Base-by-base conservation (phyloP, 2,113 vertebrate genomes). In the Laterallus jamaicensis region DNA sequence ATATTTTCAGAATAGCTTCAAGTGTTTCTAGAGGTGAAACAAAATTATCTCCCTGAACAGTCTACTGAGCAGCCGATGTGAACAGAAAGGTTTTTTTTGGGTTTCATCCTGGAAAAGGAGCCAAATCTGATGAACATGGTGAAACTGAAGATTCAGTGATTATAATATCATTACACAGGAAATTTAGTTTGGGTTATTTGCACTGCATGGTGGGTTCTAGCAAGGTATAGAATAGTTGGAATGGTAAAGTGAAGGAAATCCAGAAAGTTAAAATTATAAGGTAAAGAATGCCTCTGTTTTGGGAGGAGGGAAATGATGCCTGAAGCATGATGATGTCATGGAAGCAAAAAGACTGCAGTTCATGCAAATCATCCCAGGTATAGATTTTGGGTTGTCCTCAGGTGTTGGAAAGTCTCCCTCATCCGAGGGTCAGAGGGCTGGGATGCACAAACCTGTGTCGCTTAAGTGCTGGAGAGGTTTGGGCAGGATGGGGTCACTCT, bases 301-400 rank as follows among this genome's bases (percentile, higher is more conserved):
- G 32, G 29, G 1, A 15, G 66, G n/a, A 11, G 12, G 47, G 35
- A 26, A 70, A 22, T 1, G 22, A n/a, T 37, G 10, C 26, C 37
- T 35, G 40, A n/a, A 16, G 52, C 18, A 2, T 9, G 28, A 29
- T 17, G 55, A 7, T 9, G 44, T 2, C 20, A 17, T 10, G 40
- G 5, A 62, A 62, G 22, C 0, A 2, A 22, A 67, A 26, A 75
- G 58, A 15, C 11, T 39, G 39, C 37, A 32, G 19, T 19, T 15
- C 16, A 7, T 1, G 6, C 40, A 40, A 11, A 20, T 3, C 18
- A 10, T 29, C 29, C 11, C 16, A 0, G 5, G 4, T 12, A 4
- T 50, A 5, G 12, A 20, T 25, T 35, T 29, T 19, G 26, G 32
- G 32, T 39, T 5, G 8, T 18, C 28, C 7, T 44, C 10, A 13